Conservation (phyloP, 2,888 invertebrate species). For the Tanaodytes sp. region DNA sequence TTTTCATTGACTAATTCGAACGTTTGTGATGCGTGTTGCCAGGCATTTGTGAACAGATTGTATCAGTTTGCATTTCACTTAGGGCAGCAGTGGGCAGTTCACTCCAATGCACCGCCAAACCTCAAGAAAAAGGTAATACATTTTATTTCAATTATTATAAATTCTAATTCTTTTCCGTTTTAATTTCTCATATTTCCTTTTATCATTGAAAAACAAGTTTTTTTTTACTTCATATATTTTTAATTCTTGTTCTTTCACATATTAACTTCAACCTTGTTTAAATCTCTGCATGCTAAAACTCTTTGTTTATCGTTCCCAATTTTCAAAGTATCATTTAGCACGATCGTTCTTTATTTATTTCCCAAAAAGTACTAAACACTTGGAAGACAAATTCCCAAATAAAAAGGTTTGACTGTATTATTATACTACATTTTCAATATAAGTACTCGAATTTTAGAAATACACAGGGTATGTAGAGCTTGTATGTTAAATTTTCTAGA, state of each 20-base stretch:
- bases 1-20: slow-evolving; percentile 70
- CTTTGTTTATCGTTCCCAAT: background rate
- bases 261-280: too few species aligned
- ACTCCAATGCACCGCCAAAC: slow-evolving; percentile 76
- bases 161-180: background rate
- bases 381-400: slow-evolving; percentile 15
- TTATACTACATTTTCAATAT: slow-evolving; percentile 10
- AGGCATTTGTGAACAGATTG: slow-evolving; percentile 77
- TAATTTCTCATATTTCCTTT: slow-evolving; percentile 1
- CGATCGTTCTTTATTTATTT: slow-evolving; percentile 1
- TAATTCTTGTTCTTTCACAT: too few species aligned
- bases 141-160: slow-evolving; percentile 42
- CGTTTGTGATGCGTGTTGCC: slow-evolving; percentile 76
- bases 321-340: slow-evolving; percentile 20
- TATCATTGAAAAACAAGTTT: too few species aligned
- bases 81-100: slow-evolving; percentile 88
- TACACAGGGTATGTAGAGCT: too few species aligned
- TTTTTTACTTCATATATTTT: too few species aligned
- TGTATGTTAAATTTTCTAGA: too few species aligned
- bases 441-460: too few species aligned
- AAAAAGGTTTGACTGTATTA: slow-evolving; percentile 35
- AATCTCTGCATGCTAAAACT: too few species aligned
- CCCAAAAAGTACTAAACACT: slow-evolving; percentile 21
- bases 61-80: slow-evolving; percentile 81
- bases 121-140: slow-evolving; percentile 79